Base-by-base conservation (phyloP, 2,113 vertebrate genomes). In the Antigone vipio region DNA sequence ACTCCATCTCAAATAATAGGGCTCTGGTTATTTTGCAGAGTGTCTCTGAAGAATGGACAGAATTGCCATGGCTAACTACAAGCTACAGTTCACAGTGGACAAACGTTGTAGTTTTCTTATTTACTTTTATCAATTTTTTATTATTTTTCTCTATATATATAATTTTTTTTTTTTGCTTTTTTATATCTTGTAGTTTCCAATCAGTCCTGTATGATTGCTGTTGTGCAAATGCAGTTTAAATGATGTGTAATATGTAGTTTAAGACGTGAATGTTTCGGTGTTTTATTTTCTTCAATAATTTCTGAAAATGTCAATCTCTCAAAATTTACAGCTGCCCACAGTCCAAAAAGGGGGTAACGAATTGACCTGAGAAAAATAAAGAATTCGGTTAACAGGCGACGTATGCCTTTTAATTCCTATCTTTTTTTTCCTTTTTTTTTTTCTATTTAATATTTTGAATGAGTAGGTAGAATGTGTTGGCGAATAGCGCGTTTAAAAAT, bases 1-100 rank as follows among this genome's bases (percentile, higher is more conserved):
- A 98, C 97, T 97, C 98, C 95, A 97, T 98, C 97, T 98, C 98
- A 92, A 98, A 98, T 98, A 98, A 98, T 97, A 98, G 98, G 97
- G 98, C 97, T 98, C 97, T 98, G 98, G 97, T 98, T 98, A 98
- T 98, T 98, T 98, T 98, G 98, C 98, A 98, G 98, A 98, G 97
- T 98, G 94, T 96, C 98, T 97, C 97, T 97, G 98, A 98, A 98
- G 97, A 97, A 98, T 95, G 97, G 97, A 97, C 97, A 98, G 98
- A 96, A 97, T 97, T 98, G 97, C 98, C 97, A 77, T 97, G 98
- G 98, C 97, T 97, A 97, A 98, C 97, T 94, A 96, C 98, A 96
- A 97, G 97, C 97, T 98, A 97, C 98, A 94, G 97, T 98, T 98
- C 97, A 96, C 97, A 98, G 86, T 98, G 98, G 97, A 97, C 97